Conservation (phyloP, 2,888 invertebrate genomes). For the Candidula unifasciata region DNA sequence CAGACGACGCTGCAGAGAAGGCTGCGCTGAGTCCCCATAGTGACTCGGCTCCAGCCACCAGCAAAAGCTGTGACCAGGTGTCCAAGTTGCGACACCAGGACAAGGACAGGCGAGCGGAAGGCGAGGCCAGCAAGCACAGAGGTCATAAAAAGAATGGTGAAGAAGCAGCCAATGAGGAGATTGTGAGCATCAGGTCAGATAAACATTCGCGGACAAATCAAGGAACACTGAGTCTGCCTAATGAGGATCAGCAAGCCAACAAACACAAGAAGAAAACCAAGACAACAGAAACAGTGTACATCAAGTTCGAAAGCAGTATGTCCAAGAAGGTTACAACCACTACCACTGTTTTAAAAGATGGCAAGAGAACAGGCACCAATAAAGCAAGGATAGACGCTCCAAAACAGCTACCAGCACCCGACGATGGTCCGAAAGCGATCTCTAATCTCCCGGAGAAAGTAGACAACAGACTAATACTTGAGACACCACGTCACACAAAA, state of each 20-base stretch:
- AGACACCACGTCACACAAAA: slow-evolving; percentile 24
- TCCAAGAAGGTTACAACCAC: slow-evolving; percentile 44
- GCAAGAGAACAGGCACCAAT: not conserved
- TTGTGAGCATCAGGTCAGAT: not conserved
- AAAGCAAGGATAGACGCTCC: not conserved
- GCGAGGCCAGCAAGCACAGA: slow-evolving; percentile 12
- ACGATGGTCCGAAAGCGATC: not conserved
- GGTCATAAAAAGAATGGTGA: slow-evolving; percentile 14
- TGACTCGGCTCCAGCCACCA: not conserved
- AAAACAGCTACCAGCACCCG: not conserved
- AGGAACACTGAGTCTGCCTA: not conserved
- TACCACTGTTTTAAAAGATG: slow-evolving; percentile 40
- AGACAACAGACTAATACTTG: not conserved
- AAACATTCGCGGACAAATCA: not conserved
- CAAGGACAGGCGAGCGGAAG: not conserved
- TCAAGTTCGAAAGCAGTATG: slow-evolving; percentile 46
- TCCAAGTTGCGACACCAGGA: not conserved
- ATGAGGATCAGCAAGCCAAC: not conserved
- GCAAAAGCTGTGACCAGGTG: not conserved
- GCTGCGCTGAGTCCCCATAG: not conserved
- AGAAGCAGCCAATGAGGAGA: not conserved
- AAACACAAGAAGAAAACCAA: slow-evolving; percentile 42
- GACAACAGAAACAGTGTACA: slow-evolving; percentile 43
- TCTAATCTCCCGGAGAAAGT: not conserved
- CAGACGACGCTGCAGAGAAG: slow-evolving; percentile 1